Percentiles rank a stretch among this genome's conserved stretches.
phyloP scores from a whole-genome alignment of 2,888 invertebrate species.

The Argyresthia goedartella region DNA sequence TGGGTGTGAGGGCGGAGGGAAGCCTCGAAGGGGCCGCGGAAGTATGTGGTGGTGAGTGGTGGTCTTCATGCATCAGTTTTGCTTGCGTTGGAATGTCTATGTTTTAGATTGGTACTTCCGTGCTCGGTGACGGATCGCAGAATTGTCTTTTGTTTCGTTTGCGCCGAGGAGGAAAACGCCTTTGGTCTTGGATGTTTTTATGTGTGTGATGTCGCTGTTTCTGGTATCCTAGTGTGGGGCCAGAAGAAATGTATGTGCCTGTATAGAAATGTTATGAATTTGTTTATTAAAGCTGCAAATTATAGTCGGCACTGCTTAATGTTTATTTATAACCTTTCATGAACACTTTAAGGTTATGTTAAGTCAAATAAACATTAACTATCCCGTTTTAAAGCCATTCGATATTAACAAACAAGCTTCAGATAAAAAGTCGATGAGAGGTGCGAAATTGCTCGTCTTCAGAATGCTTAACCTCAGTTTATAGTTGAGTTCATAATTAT shows the following conservation, averaged over 20 bases:
- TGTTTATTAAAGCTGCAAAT: no score
- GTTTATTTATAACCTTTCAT: neutral
- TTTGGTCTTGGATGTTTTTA: no score
- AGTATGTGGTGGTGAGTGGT: slow-evolving; percentile 92
- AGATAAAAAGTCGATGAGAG: neutral
- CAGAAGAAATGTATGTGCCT: no score
- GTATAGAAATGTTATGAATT: no score
- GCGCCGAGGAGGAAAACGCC: no score
- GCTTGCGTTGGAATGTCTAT: neutral
- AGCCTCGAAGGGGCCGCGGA: slow-evolving; percentile 84
- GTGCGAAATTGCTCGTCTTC: neutral
- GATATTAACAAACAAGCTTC: neutral
- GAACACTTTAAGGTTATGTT: neutral
- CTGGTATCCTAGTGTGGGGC: no score
- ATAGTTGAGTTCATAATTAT: slow-evolving; percentile 35
- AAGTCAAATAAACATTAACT: neutral
- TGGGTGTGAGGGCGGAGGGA: slow-evolving; percentile 66
- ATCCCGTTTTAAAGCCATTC: neutral
- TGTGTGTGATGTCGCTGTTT: no score
- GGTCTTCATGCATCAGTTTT: neutral
- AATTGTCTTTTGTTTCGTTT: no score
- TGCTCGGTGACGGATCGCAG: no score
- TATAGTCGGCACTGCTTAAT: no score
- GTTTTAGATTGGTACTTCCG: neutral
- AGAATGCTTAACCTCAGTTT: neutral